Base-by-base conservation (phyloP, 2,113 vertebrate genomes). In the Mixornis gularis region DNA sequence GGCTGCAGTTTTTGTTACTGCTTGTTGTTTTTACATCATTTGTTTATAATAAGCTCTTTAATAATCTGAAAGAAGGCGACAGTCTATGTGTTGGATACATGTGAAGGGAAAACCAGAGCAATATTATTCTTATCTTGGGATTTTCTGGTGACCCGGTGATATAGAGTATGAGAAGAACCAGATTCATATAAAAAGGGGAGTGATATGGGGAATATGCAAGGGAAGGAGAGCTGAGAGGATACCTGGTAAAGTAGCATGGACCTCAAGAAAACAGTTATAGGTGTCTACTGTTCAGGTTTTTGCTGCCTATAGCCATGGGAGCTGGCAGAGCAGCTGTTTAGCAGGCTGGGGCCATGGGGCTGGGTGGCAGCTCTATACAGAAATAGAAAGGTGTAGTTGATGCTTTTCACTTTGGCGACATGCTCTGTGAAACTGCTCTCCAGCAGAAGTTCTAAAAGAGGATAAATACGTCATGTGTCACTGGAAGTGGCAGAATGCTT, bases 351-450 rank as follows among this genome's bases (percentile, higher is more conserved):
- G 48, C 26, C 85, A 60, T 16, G 51, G 64, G 77, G 29, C 49
- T 89, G 85, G 24, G 71, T 65, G 29, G 46, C 72, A 58, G 13
- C 53, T 95, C 91, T 58, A 69, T 66, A 38, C 79, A 60, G 85
- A 96, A 85, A 92, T 79, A 95, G 85, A 88, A 88, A 83, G 69
- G 65, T 92, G 68, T 43, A 48, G 52, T 4, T 88, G 79, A 36
- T 91, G 56, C 41, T 93, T 90, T 59, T 88, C 87, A 17, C 89
- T 88, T 93, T 30, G 86, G 65, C 2, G 2, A 64, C 12, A 18
- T 48, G 48, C 24, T 93, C 83, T 89, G 88, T 80, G 86, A 82
- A 73, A 70, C 46, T 13, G 51, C 65, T 80, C 38, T 74, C 56
- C 81, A 80, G 27, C 34, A 66, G 32, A 85, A 83, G 51, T 41